Percentiles rank a stretch among this genome's conserved stretches.
These are phyloP conservation scores for Micromesistius poutassou DNA, from an alignment of 2,797 vertebrate species.

Conservation along the genomic window DNA sequence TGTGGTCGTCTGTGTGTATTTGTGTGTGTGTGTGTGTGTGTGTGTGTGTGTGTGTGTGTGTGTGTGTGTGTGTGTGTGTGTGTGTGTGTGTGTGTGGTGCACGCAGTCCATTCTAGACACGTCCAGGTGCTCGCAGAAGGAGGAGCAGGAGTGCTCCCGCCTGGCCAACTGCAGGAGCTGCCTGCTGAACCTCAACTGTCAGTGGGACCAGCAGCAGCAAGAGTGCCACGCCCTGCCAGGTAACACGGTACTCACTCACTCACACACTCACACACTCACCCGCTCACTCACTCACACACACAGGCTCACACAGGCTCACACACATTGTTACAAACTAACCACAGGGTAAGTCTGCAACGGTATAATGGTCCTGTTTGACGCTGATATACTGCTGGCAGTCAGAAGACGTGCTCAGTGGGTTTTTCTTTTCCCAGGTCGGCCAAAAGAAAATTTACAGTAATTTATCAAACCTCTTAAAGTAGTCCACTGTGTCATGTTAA, in stretches of 20 bases:
- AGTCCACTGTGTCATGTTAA: neutral
- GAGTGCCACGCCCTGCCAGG: constrained; percentile 90
- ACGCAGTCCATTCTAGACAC: constrained; percentile 84
- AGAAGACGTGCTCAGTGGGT: neutral
- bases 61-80: constrained; percentile 15
- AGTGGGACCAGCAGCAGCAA: constrained; percentile 90
- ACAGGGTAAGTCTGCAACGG: neutral
- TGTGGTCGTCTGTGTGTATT: constrained; percentile 10
- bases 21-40: constrained; percentile 5
- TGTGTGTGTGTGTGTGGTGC: constrained; percentile 10
- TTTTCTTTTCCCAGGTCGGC: neutral
- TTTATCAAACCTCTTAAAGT: neutral
- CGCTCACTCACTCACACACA: neutral
- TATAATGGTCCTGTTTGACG: neutral
- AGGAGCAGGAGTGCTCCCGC: constrained; percentile 91
- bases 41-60: neutral
- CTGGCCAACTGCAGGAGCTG: constrained; percentile 92
- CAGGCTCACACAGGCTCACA: neutral
- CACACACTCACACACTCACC: neutral
- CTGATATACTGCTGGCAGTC: neutral
- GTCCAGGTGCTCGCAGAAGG: constrained; percentile 84
- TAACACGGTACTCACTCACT: constrained; percentile 40
- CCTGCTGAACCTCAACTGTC: constrained; percentile 87
- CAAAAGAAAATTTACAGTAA: neutral
- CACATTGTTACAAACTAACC: neutral